Evolutionary conservation across 2,888 invertebrate species (phyloP).

Genomic region (Agrilus mali): DNA sequence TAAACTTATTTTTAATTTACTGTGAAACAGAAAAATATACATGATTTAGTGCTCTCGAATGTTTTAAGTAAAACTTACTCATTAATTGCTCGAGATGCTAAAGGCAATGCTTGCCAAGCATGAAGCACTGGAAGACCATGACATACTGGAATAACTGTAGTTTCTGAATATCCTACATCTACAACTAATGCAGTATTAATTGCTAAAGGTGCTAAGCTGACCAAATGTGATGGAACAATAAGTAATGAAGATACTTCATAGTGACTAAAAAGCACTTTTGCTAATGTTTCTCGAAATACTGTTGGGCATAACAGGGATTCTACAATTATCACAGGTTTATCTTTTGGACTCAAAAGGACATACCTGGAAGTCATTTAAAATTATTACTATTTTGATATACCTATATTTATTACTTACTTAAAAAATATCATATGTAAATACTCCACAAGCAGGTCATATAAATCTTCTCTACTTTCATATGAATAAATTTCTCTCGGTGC

Average conservation of each 20-base stretch:
- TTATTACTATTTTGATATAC: not conserved
- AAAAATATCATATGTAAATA: conserved; percentile 83
- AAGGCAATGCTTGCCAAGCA: conserved; percentile 70
- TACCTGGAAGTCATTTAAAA: conserved; percentile 43
- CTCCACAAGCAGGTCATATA: conserved; percentile 76
- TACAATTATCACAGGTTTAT: conserved; percentile 79
- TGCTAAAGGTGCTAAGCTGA: conserved; percentile 73
- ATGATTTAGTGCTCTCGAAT: not conserved
- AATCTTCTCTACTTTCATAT: conserved; percentile 50
- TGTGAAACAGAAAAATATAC: conserved; percentile 18
- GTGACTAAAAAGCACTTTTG: conserved; percentile 53
- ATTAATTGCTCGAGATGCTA: conserved; percentile 63
- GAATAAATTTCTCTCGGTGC: conserved; percentile 49
- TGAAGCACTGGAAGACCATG: conserved; percentile 77
- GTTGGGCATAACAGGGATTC: conserved; percentile 81
- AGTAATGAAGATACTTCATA: conserved; percentile 61
- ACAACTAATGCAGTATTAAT: conserved; percentile 71
- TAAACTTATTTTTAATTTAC: conserved; percentile 31
- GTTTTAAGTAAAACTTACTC: conserved; percentile 37
- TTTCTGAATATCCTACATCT: conserved; percentile 79
- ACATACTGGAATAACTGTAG: conserved; percentile 68
- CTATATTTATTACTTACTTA: conserved; percentile 43
- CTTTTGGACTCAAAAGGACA: conserved; percentile 84
- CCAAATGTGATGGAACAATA: conserved; percentile 73
- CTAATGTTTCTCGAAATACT: conserved; percentile 72